Evolutionary conservation across 1,140 invertebrate species (phyloP).

Genomic region (Nilaparvata lugens): DNA sequence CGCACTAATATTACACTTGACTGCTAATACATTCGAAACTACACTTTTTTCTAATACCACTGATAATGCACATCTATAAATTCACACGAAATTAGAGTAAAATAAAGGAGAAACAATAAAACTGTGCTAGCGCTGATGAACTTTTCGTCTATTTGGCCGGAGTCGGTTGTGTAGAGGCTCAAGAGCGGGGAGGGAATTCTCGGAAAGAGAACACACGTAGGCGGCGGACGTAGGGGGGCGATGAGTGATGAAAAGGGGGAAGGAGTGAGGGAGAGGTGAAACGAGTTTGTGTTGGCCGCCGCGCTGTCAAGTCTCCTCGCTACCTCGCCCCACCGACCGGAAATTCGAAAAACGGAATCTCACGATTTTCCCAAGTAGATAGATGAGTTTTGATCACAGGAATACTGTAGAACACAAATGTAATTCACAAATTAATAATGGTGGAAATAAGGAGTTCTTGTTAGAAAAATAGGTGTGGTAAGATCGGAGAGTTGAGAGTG

Average conservation of each 20-base stretch:
- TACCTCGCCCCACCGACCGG: not conserved
- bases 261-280: conserved; percentile 25
- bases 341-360: not conserved
- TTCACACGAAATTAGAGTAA: no score
- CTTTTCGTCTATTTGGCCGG: conserved; percentile 1
- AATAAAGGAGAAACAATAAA: not conserved
- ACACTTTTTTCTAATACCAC: not conserved
- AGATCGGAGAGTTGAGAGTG: conserved; percentile 17
- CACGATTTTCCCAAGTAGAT: conserved; percentile 7
- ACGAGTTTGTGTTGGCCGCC: conserved; percentile 27
- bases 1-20: not conserved
- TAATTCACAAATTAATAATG: not conserved
- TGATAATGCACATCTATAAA: no score
- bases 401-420: not conserved
- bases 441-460: conserved; percentile 18
- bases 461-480: not conserved
- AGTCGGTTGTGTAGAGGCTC: no score
- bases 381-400: not conserved
- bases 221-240: conserved; percentile 25
- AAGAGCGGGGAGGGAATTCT: conserved; percentile 13
- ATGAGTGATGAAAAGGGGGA: conserved; percentile 22
- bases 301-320: not conserved
- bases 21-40: not conserved
- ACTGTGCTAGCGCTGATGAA: not conserved
- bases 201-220: conserved; percentile 22